A percentile compares a stretch with the other conserved stretches of the same genome.
These are phyloP conservation scores for Caranx melampygus DNA, from an alignment of 2,113 vertebrate species.

Conservation along the genomic window DNA sequence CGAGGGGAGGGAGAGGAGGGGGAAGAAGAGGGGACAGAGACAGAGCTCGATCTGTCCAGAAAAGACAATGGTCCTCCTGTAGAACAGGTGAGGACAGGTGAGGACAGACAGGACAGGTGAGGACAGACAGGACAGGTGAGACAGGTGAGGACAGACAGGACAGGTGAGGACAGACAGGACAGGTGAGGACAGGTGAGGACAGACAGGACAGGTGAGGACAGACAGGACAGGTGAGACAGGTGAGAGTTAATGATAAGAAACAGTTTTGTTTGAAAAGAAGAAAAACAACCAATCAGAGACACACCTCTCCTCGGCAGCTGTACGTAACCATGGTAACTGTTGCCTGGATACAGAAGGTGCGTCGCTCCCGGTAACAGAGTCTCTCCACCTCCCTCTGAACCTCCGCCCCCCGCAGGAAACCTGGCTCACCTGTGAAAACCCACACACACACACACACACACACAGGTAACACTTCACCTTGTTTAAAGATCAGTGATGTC, in stretches of 20 bases:
- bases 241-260: neutral
- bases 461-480: neutral
- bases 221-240: too few relatives aligned
- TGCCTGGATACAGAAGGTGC: constrained; percentile 80
- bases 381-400: constrained; percentile 71
- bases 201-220: neutral
- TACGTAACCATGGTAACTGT: constrained; percentile 73
- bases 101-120: neutral
- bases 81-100: constrained; percentile 2
- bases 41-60: constrained; percentile 54
- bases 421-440: constrained; percentile 66
- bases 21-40: constrained; percentile 2
- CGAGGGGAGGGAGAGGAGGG: neutral
- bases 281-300: too few relatives aligned
- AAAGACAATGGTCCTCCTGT: constrained; percentile 70
- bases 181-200: too few relatives aligned
- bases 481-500: neutral
- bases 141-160: neutral
- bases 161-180: too few relatives aligned
- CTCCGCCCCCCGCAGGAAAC: constrained; percentile 79
- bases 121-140: neutral
- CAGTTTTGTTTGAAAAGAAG: too few relatives aligned
- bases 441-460: constrained; percentile 32
- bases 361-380: constrained; percentile 81
- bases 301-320: constrained; percentile 71